These are phyloP conservation scores for Gryllus bimaculatus DNA, from an alignment of 1,140 invertebrate genomes.

Conservation along the genomic window DNA sequence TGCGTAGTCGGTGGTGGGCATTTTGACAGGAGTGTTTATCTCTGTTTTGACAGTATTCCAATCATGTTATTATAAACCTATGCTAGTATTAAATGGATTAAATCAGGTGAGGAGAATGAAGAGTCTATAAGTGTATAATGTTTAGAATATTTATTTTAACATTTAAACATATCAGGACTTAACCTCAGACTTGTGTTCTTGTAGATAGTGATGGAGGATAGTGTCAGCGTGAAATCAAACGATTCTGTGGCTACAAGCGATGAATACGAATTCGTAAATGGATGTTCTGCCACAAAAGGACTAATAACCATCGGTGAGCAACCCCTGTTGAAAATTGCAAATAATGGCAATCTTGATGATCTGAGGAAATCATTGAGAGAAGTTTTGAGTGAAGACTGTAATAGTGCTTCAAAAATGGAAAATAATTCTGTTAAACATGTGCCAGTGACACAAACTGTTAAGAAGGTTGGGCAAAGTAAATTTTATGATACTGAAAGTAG, in stretches of 20 bases:
- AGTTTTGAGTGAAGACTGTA: slow-evolving; percentile 47
- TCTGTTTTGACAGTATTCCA: slow-evolving; percentile 2
- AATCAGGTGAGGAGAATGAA: slow-evolving; percentile 7
- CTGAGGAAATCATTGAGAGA: slow-evolving; percentile 62
- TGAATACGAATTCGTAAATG: slow-evolving; percentile 70
- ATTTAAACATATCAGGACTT: not conserved
- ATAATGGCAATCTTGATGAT: slow-evolving; percentile 61
- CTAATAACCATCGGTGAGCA: slow-evolving; percentile 25
- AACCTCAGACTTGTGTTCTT: slow-evolving; percentile 9
- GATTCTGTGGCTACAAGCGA: slow-evolving; percentile 74
- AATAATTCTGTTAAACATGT: slow-evolving; percentile 17
- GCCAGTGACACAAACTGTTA: slow-evolving; percentile 20
- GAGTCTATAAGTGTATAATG: not conserved
- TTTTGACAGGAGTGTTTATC: slow-evolving; percentile 11
- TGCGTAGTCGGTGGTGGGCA: not conserved
- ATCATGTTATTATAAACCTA: not conserved
- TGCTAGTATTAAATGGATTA: slow-evolving; percentile 11
- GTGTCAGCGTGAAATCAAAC: slow-evolving; percentile 63
- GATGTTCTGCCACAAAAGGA: slow-evolving; percentile 15
- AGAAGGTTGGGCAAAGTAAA: slow-evolving; percentile 32
- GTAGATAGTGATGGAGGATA: slow-evolving; percentile 60
- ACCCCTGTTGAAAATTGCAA: slow-evolving; percentile 63
- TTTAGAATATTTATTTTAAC: not conserved
- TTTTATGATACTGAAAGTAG: slow-evolving; percentile 35
- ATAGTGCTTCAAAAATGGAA: slow-evolving; percentile 15